These are phyloP conservation scores for Blera fallax DNA, from an alignment of 2,888 invertebrate genomes.

Conservation along the genomic window DNA sequence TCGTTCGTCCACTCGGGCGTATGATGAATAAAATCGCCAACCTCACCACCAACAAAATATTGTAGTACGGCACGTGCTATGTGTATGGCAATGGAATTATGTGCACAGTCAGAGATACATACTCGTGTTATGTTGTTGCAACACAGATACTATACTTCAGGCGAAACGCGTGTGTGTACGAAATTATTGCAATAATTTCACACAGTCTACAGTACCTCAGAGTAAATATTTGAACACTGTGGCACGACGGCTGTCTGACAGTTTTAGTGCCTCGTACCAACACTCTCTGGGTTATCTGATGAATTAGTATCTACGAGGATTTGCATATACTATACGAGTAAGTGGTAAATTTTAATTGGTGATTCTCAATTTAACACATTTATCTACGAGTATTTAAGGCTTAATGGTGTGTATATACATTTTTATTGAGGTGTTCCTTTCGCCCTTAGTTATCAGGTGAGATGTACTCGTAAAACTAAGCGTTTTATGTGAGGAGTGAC, in stretches of 20 bases:
- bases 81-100: slow-evolving; percentile 36
- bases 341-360: slow-evolving; percentile 29
- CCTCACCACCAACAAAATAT: too few species aligned
- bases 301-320: slow-evolving; percentile 1
- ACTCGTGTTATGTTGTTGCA: slow-evolving; percentile 15
- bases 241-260: not conserved
- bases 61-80: slow-evolving; percentile 31
- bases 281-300: not conserved
- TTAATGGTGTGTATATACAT: not conserved
- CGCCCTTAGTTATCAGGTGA: not conserved
- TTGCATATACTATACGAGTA: too few species aligned
- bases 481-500: not conserved
- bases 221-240: slow-evolving; percentile 1
- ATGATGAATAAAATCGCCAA: not conserved
- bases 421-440: not conserved
- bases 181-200: not conserved
- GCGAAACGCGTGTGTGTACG: not conserved
- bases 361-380: slow-evolving; percentile 8
- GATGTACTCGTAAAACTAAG: not conserved
- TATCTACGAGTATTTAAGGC: slow-evolving; percentile 3
- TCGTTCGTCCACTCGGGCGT: slow-evolving; percentile 4
- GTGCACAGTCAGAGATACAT: not conserved
- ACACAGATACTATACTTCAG: not conserved
- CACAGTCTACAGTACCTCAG: not conserved
- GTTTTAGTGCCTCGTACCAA: not conserved